These are phyloP conservation scores for Psittacula echo DNA, from an alignment of 2,797 vertebrate species.

Conservation along the genomic window DNA sequence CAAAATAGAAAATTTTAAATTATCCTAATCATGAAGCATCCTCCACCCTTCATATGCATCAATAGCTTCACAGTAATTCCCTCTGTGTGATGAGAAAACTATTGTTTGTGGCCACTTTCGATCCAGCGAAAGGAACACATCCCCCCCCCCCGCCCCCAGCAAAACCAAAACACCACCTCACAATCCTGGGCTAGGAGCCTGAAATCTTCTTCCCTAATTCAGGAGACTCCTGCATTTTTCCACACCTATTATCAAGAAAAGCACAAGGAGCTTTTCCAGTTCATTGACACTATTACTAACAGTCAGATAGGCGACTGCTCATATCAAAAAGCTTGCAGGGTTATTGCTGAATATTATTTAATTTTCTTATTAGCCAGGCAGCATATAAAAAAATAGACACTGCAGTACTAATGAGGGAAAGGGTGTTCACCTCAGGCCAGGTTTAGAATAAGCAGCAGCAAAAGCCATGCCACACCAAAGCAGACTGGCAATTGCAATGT, in stretches of 20 bases:
- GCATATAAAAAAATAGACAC: not conserved
- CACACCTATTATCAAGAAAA: not conserved
- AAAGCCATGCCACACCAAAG: not conserved
- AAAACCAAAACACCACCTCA: not conserved
- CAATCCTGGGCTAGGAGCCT: not conserved
- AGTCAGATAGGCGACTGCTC: not conserved
- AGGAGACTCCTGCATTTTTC: not conserved
- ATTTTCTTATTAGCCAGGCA: not conserved
- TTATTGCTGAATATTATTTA: not conserved
- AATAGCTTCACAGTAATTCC: not conserved
- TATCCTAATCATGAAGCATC: not conserved
- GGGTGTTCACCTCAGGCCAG: not conserved
- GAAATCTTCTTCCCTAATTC: not conserved
- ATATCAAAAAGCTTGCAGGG: not conserved
- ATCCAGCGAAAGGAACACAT: not conserved
- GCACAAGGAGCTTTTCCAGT: not conserved
- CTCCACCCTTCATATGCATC: not conserved
- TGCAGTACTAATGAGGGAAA: not conserved
- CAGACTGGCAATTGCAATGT: not conserved
- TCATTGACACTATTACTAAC: not conserved
- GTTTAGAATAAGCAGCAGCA: not conserved
- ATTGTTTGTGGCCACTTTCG: not conserved
- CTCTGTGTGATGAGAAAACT: not conserved
- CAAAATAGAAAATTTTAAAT: not conserved
- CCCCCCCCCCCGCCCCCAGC: rapidly evolving